Base-by-base conservation (phyloP, 2,797 vertebrate genomes). In the Sciurus carolinensis region DNA sequence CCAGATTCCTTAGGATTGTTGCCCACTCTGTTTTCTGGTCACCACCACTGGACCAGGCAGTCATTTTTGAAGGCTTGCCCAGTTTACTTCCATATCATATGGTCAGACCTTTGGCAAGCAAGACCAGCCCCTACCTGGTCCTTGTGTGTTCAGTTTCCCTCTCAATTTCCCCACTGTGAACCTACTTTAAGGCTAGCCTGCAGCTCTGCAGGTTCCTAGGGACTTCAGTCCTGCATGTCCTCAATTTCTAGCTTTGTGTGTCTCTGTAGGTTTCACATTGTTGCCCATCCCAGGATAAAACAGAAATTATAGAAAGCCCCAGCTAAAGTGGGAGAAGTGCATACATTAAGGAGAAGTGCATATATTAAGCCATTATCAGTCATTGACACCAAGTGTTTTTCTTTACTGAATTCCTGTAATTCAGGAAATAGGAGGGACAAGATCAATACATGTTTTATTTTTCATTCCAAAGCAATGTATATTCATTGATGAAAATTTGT, bases 331-430 rank as follows among this genome's bases (percentile, higher is more conserved):
- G n/a, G 59, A 75, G 57, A 54, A 24, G n/a, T 73, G 81, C 89
- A 52, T 64, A 36, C 59, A 44, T 73, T n/a, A 39, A 39, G n/a
- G 59, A 75, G 57, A 54, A 24, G n/a, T 73, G 81, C 89, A 52
- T 64, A 36, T 62, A 44, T 73, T n/a, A 69, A 73, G 17, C 15
- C 47, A 71, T 67, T 57, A 59, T 84, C 13, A 69, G 39, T n/a
- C 42, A 69, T 54, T 62, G 83, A 94, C 6, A 85, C 14, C 42
- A 79, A 81, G 3, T 52, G n/a, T 69, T 76, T 92, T 94, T 89
- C 80, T 89, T 92, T 62, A 42, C 59, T 76, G 50, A 86, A 81
- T 75, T 89, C 8, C 81, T 89, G 22, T 77, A 82, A 62, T 80
- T 92, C n/a, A 85, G n/a, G 47, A 85, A 76, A 85, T 44, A 59